phyloP scores from a whole-genome alignment of 2,113 vertebrate species.

The Melanostigma gelatinosum region DNA sequence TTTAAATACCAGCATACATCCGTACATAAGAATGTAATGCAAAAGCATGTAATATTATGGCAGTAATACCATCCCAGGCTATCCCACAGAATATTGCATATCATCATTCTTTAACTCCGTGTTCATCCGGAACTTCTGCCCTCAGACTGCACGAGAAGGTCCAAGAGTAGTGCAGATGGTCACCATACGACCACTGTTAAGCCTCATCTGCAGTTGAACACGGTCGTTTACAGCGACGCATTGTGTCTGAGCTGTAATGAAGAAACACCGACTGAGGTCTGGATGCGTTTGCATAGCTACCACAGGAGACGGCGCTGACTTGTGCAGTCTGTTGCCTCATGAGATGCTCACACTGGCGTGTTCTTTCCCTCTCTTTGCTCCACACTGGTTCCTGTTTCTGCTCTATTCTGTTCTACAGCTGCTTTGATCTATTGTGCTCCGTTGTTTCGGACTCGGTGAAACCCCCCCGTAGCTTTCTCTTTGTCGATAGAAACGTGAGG shows the following conservation, averaged over 20 bases:
- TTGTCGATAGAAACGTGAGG: slow-evolving; percentile 14
- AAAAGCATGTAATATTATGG: too few species aligned
- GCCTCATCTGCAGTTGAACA: slow-evolving; percentile 1
- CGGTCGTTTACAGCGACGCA: slow-evolving; percentile 18
- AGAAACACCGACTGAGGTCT: slow-evolving; percentile 58
- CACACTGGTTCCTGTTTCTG: slow-evolving; percentile 17
- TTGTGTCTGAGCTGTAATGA: slow-evolving; percentile 41
- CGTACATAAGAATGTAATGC: slow-evolving; percentile 6
- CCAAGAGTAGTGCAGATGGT: background rate
- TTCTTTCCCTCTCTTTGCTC: slow-evolving; percentile 45
- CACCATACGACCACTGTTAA: background rate
- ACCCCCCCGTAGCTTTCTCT: slow-evolving; percentile 19
- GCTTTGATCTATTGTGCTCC: slow-evolving; percentile 40
- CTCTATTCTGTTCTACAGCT: background rate
- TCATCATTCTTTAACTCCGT: too few species aligned
- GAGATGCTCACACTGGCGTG: slow-evolving; percentile 52
- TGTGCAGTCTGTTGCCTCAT: slow-evolving; percentile 64
- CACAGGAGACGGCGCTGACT: slow-evolving; percentile 60
- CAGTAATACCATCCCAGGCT: background rate
- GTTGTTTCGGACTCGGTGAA: slow-evolving; percentile 33
- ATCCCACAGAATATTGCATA: background rate
- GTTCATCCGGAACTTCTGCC: too few species aligned
- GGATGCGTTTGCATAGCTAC: slow-evolving; percentile 42
- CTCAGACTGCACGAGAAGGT: background rate
- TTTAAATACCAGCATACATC: background rate